A percentile compares a stretch with the other conserved stretches of the same genome.
These are phyloP conservation scores for Popillia japonica DNA, from an alignment of 1,140 invertebrate genomes.

Conservation along the genomic window DNA sequence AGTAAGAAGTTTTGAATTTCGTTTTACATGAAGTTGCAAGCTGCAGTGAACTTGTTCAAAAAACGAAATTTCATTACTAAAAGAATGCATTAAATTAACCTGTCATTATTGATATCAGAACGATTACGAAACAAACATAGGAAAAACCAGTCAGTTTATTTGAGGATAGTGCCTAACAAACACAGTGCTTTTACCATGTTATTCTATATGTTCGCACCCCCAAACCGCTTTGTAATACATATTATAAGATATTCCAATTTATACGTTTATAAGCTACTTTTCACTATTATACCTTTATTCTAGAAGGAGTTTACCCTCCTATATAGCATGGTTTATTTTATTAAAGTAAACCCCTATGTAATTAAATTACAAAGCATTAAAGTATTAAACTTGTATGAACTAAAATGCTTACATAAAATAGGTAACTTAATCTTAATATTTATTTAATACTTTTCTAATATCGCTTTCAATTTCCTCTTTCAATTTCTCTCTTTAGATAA, in stretches of 20 bases:
- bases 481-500: background rate
- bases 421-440: background rate
- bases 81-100: no score
- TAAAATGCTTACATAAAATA: background rate
- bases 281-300: background rate
- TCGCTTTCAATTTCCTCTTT: background rate
- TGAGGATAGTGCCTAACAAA: background rate
- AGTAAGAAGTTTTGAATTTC: no score
- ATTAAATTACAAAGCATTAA: background rate
- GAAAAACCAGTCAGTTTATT: constrained; percentile 21
- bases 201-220: constrained; percentile 14
- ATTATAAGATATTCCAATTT: background rate
- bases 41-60: no score
- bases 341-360: background rate
- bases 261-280: background rate
- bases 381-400: background rate
- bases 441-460: background rate
- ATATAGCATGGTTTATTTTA: constrained; percentile 13
- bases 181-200: constrained; percentile 16
- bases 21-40: no score
- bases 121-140: background rate
- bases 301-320: background rate
- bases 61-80: no score
- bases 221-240: constrained; percentile 8
- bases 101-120: no score